A percentile compares a stretch with the other conserved stretches of the same genome.
Evolutionary conservation across 2,888 invertebrate species (phyloP).

Genomic region (Acrobasis suavella): DNA sequence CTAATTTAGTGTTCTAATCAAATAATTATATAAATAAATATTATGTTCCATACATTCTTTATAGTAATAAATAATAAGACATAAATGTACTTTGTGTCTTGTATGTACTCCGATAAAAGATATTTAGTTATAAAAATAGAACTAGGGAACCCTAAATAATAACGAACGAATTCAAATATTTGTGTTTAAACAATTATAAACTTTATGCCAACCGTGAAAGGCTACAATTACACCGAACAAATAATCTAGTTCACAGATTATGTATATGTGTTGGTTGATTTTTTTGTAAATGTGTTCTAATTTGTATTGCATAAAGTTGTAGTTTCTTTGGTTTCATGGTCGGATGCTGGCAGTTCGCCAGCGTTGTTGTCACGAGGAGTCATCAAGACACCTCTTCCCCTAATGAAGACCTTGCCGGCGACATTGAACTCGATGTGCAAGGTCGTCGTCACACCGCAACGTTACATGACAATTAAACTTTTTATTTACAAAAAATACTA

Average conservation of each 20-base stretch:
- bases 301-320: no score
- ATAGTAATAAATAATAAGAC: no score
- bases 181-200: background rate
- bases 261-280: background rate
- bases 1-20: no score
- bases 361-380: slow-evolving; percentile 28
- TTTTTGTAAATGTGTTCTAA: background rate
- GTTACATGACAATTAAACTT: background rate
- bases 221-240: background rate
- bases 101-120: no score
- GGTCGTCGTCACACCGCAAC: slow-evolving; percentile 23
- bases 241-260: slow-evolving; percentile 13
- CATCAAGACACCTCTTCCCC: slow-evolving; percentile 48
- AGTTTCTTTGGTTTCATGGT: background rate
- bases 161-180: background rate
- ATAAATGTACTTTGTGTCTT: no score
- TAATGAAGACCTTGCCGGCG: slow-evolving; percentile 49
- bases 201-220: background rate
- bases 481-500: background rate
- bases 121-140: no score
- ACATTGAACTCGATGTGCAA: slow-evolving; percentile 51
- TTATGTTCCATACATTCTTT: no score
- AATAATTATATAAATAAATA: no score
- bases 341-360: slow-evolving; percentile 37
- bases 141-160: slow-evolving; percentile 2